These are phyloP conservation scores for Himalopsyche anomala DNA, from an alignment of 2,888 invertebrate genomes.

Conservation along the genomic window DNA sequence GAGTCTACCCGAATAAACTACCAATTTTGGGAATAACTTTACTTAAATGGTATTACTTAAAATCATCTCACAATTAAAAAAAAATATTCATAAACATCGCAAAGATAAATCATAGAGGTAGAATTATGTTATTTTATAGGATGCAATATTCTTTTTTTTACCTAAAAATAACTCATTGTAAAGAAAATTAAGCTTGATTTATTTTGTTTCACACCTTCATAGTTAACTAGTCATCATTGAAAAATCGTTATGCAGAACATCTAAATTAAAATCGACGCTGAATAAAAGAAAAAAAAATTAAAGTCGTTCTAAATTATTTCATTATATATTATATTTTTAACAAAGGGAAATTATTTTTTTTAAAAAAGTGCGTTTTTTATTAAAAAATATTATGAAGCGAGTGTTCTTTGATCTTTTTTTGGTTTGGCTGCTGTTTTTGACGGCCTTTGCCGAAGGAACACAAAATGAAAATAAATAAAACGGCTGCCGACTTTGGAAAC, in stretches of 20 bases:
- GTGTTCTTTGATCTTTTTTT: slow-evolving; percentile 18
- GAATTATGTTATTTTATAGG: too few species aligned
- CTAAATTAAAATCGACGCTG: slow-evolving; percentile 15
- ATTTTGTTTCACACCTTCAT: not conserved
- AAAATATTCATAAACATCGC: too few species aligned
- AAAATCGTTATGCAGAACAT: not conserved
- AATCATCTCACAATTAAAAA: too few species aligned
- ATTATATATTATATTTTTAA: slow-evolving; percentile 21
- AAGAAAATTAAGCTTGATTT: not conserved
- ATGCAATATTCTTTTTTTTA: too few species aligned
- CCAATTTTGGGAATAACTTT: too few species aligned
- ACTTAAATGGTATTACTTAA: too few species aligned
- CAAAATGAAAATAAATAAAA: slow-evolving; percentile 35
- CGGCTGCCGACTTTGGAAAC: not conserved
- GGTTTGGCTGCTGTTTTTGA: slow-evolving; percentile 27
- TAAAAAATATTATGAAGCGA: slow-evolving; percentile 37
- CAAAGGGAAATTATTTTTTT: slow-evolving; percentile 5
- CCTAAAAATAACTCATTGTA: not conserved
- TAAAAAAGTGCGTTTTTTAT: slow-evolving; percentile 19
- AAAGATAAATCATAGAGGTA: too few species aligned
- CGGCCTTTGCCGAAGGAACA: slow-evolving; percentile 25
- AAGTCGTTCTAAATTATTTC: slow-evolving; percentile 3
- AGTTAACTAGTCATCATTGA: not conserved
- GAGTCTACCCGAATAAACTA: too few species aligned
- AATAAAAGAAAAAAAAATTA: not conserved